These are phyloP conservation scores for Leptoteleia sp. DNA, from an alignment of 1,140 invertebrate genomes.

Conservation along the genomic window DNA sequence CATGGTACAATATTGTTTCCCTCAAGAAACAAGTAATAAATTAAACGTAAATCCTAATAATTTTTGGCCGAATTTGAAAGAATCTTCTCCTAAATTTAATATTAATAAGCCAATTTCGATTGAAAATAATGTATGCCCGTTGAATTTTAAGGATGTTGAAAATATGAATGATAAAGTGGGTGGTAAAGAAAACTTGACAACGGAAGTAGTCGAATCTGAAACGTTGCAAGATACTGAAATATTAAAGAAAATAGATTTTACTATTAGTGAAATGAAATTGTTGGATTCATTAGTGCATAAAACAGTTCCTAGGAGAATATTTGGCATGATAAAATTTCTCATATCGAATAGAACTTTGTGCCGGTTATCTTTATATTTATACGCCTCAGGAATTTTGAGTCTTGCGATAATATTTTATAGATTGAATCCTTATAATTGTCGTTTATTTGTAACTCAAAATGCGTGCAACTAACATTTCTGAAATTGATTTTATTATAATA, in stretches of 20 bases:
- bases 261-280: constrained; percentile 25
- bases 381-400: constrained; percentile 69
- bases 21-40: not conserved
- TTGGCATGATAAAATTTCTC: constrained; percentile 49
- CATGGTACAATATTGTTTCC: constrained; percentile 12
- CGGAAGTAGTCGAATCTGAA: no score
- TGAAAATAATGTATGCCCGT: not conserved
- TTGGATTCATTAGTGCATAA: constrained; percentile 45
- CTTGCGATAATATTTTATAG: constrained; percentile 66
- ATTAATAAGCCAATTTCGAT: not conserved
- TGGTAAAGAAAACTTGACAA: no score
- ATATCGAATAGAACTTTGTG: constrained; percentile 66
- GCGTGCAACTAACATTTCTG: constrained; percentile 35
- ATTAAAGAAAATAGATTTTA: constrained; percentile 4
- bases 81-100: not conserved
- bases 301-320: constrained; percentile 11
- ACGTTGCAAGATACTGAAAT: not conserved
- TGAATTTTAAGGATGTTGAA: not conserved
- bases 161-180: not conserved
- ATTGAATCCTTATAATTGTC: constrained; percentile 50
- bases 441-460: constrained; percentile 23
- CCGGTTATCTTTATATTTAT: constrained; percentile 71
- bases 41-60: not conserved
- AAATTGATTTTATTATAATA: constrained; percentile 37
- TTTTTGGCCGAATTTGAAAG: constrained; percentile 7